Conservation (phyloP, 2,797 vertebrate species). For the Pagetopsis macropterus region DNA sequence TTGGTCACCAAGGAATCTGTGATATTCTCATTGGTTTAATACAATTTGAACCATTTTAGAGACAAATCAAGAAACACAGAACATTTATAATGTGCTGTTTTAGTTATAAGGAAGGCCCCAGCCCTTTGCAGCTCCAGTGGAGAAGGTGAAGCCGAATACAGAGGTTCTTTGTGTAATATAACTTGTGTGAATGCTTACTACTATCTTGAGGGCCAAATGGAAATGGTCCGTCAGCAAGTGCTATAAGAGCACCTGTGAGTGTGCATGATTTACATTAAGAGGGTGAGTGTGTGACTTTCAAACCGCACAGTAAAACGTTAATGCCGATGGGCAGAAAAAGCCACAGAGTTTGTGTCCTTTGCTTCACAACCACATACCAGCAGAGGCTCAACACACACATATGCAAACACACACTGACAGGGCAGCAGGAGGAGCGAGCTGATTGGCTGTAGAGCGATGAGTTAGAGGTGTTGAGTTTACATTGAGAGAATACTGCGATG, state of each 20-base stretch:
- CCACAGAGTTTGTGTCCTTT: not conserved
- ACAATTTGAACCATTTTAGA: not conserved
- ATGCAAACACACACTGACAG: not conserved
- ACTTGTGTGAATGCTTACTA: not conserved
- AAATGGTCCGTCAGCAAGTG: not conserved
- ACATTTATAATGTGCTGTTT: not conserved
- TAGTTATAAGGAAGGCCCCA: no score
- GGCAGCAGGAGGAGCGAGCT: slow-evolving; percentile 13
- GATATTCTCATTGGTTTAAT: not conserved
- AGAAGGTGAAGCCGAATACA: no score
- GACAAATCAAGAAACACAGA: not conserved
- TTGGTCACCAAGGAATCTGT: not conserved
- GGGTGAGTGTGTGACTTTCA: not conserved
- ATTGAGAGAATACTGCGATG: slow-evolving; percentile 25
- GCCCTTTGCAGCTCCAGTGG: no score
- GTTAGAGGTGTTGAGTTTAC: slow-evolving; percentile 37
- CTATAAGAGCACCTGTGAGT: not conserved
- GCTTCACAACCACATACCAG: slow-evolving; percentile 15
- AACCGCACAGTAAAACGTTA: slow-evolving; percentile 12
- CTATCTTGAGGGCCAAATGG: not conserved
- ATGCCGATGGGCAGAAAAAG: slow-evolving; percentile 17
- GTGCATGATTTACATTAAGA: slow-evolving; percentile 5
- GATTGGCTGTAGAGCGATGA: slow-evolving; percentile 32
- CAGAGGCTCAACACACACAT: slow-evolving; percentile 22
- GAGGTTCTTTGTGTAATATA: not conserved